phyloP scores from a whole-genome alignment of 2,113 vertebrate species.

The Lampris megalopsis region DNA sequence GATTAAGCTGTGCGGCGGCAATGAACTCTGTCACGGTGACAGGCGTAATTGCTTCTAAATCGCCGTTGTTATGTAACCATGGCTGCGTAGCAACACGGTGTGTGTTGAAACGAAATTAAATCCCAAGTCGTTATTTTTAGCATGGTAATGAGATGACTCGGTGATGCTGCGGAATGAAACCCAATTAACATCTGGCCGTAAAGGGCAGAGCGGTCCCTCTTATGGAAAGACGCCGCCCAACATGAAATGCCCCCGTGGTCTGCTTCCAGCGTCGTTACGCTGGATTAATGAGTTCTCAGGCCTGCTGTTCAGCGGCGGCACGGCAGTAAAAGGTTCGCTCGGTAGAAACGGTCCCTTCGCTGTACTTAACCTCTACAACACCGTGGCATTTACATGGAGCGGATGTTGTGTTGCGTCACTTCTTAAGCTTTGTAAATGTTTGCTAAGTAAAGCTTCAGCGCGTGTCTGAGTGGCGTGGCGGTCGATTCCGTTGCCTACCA shows the following conservation, averaged over 20 bases:
- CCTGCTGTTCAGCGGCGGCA: neutral
- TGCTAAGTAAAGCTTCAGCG: neutral
- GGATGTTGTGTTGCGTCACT: neutral
- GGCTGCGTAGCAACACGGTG: too few relatives aligned
- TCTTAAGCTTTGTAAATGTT: conserved; percentile 20
- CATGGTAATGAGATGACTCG: conserved; percentile 9
- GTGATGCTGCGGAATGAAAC: conserved; percentile 16
- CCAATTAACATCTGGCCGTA: neutral
- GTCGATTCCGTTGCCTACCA: too few relatives aligned
- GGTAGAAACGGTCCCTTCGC: neutral
- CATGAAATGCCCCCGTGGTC: too few relatives aligned
- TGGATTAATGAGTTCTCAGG: neutral
- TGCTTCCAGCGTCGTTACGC: neutral
- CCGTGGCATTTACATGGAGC: neutral
- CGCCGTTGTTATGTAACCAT: too few relatives aligned
- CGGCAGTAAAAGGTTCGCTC: neutral
- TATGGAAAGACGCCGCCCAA: neutral
- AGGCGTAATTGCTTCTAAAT: too few relatives aligned
- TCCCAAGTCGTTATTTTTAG: neutral
- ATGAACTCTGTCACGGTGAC: too few relatives aligned
- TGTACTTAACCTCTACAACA: neutral
- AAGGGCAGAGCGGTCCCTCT: neutral
- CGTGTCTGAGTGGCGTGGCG: too few relatives aligned
- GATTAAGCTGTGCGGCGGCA: too few relatives aligned
- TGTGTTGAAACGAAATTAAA: too few relatives aligned